Evolutionary conservation across 2,113 vertebrate species (phyloP), one percentile per base, ranked within the genome.

Genomic region (Sinocyclocheilus grahami): DNA sequence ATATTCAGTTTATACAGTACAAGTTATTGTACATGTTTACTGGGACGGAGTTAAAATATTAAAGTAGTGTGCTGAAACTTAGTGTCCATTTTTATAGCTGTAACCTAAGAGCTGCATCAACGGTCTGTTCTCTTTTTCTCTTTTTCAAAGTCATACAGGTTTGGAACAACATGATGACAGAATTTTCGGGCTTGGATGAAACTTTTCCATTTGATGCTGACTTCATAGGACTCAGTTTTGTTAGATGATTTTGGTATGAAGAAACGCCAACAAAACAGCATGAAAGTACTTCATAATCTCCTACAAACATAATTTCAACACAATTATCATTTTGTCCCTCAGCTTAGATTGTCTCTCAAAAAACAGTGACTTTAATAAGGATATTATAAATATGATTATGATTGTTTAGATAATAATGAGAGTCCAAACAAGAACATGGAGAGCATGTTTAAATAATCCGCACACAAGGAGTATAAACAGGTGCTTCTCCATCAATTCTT

Each of bases 281-380:
- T 69, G 65, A 33, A 69, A 65, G 24, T 2, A 69, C 65, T 71
- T 71, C 67, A 71, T 71, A 37, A 71, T n/a, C 39, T 72, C 33
- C 18, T 42, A 74, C 37, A 74, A 72, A 42, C 37, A 42, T 37
- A 39, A 72, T 72, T 72, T 72, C 8, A 72, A 39, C 33, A 37
- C 62, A 2, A 2, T 67, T 42, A 42, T 65, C 1, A 67, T 67
- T 67, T 67, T 30, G 24, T 67, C 27, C 63, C 63, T 33, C 33
- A 72, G 30, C 3, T 72, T 4, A 33, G 33, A 22, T 72, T 72
- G 33, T 72, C 37, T 72, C 37, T 42, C 9, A 72, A 72, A 72
- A 42, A 72, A 42, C 33, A 3, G 6, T 71, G 67, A 4, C 14
- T 39, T 72, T 72, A 72, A 72, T 72, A 18, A 72, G 18, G 18